These are phyloP conservation scores for Hypomesus transpacificus DNA, from an alignment of 2,113 vertebrate genomes.

Conservation along the genomic window DNA sequence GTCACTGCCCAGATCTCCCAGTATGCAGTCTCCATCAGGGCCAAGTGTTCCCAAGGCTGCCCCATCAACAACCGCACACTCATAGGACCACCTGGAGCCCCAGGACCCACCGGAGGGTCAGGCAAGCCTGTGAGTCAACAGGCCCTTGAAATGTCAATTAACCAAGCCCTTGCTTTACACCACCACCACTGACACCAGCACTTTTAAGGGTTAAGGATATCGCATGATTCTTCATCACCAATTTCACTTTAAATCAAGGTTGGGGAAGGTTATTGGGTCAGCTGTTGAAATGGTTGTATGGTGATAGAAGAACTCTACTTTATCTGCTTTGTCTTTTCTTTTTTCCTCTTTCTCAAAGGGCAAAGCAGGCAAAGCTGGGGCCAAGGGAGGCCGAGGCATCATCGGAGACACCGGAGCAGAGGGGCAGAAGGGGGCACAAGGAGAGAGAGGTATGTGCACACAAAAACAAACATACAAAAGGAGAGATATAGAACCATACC, in stretches of 20 bases:
- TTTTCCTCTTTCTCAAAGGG: conserved; percentile 47
- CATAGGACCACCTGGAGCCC: conserved; percentile 66
- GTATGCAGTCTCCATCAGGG: conserved; percentile 67
- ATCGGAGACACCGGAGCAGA: conserved; percentile 63
- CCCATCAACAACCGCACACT: conserved; percentile 70
- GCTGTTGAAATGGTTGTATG: background rate
- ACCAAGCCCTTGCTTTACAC: background rate
- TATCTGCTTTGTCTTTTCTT: background rate
- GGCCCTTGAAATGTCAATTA: background rate
- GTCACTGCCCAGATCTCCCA: conserved; percentile 71
- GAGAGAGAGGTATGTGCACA: conserved; percentile 55
- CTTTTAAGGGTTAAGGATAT: too few relatives aligned
- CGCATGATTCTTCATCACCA: too few relatives aligned
- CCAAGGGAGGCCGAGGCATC: conserved; percentile 57
- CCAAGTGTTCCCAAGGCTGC: conserved; percentile 70
- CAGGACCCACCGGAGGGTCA: conserved; percentile 49
- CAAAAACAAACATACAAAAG: background rate
- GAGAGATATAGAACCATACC: too few relatives aligned
- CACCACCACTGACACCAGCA: background rate
- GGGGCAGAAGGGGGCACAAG: conserved; percentile 62
- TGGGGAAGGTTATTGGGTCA: background rate
- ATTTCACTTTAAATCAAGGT: too few relatives aligned
- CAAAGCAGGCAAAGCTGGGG: conserved; percentile 64
- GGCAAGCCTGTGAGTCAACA: conserved; percentile 61
- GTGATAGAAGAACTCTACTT: background rate